Evolutionary conservation across 2,113 vertebrate genomes (phyloP), one percentile per base, ranked within the genome.

Genomic region (Taurulus bubalis): DNA sequence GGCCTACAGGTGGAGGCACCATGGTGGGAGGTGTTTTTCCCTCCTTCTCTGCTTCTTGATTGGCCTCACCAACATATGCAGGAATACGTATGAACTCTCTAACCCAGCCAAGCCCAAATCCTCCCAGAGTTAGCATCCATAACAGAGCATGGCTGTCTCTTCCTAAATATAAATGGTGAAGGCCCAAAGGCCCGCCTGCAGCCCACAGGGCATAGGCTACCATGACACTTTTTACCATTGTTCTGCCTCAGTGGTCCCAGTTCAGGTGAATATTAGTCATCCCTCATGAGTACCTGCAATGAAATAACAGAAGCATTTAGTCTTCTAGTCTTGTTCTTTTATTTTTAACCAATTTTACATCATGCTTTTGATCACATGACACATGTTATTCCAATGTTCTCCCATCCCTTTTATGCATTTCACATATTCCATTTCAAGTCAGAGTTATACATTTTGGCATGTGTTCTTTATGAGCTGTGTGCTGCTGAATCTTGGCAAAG

Each of bases 131-230:
- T 34, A 98, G 84, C 93, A 98, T 95, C 96, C 97, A 97, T 32
- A 99, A 88, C 70, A 98, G 93, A 2, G 96, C 97, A 9, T 98
- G 97, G 76, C 94, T 97, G 90, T 98, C 97, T 80, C 96, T 92
- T 60, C 95, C 93, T 85, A 98, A 90, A 83, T 98, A 98, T n/a
- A 98, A 59, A 81, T 98, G 98, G 71, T 98, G 97, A 75, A 99
- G 95, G 28, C 97, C 97, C 30, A 95, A 81, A 3, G 94, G 96
- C 7, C 97, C 97, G 71, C 96, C 97, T 6, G 95, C 40, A 22
- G 95, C 96, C 97, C 98, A 98, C 66, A 98, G 94, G 70, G 72
- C 94, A 10, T 97, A 96, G 66, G 97, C 94, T 76, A 96, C 92
- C 30, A 90, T 84, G 78, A 97, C 90, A 42, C 94, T 82, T 86